Percentiles rank a stretch among this genome's conserved stretches.
These are phyloP conservation scores for Idaea aversata DNA, from an alignment of 2,888 invertebrate species.

Conservation along the genomic window DNA sequence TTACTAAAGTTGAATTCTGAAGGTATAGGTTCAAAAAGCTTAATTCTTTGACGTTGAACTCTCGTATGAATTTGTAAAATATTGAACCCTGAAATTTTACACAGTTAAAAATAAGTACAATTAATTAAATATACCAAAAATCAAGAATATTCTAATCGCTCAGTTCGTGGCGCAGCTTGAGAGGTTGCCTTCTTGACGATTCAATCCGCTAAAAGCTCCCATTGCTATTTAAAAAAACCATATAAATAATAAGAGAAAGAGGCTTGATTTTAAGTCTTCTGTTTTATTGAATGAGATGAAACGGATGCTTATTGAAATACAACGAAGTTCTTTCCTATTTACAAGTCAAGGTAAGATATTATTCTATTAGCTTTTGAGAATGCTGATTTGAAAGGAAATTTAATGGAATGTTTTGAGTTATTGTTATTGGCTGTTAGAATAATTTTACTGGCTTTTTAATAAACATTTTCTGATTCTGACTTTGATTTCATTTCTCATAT, in stretches of 20 bases:
- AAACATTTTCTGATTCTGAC: background rate
- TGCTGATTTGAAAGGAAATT: background rate
- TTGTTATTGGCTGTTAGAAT: background rate
- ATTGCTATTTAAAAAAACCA: conserved; percentile 33
- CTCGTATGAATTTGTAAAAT: too few species aligned
- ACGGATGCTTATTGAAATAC: background rate
- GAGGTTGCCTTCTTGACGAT: conserved; percentile 43
- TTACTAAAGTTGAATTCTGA: too few species aligned
- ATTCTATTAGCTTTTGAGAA: background rate
- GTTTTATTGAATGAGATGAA: background rate
- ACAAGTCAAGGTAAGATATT: background rate
- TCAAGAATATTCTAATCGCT: conserved; percentile 1
- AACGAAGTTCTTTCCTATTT: background rate
- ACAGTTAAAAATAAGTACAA: too few species aligned
- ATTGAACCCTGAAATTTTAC: too few species aligned
- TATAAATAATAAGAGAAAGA: conserved; percentile 34
- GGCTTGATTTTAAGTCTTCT: conserved; percentile 15
- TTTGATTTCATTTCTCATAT: background rate
- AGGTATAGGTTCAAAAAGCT: too few species aligned
- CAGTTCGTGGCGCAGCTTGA: conserved; percentile 17
- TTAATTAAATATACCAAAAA: too few species aligned
- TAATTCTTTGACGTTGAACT: too few species aligned
- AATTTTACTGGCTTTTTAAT: background rate
- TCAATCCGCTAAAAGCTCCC: conserved; percentile 55
- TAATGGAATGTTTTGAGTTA: background rate